Base-by-base conservation (phyloP, 2,888 invertebrate genomes). In the Oasisia sp. region DNA sequence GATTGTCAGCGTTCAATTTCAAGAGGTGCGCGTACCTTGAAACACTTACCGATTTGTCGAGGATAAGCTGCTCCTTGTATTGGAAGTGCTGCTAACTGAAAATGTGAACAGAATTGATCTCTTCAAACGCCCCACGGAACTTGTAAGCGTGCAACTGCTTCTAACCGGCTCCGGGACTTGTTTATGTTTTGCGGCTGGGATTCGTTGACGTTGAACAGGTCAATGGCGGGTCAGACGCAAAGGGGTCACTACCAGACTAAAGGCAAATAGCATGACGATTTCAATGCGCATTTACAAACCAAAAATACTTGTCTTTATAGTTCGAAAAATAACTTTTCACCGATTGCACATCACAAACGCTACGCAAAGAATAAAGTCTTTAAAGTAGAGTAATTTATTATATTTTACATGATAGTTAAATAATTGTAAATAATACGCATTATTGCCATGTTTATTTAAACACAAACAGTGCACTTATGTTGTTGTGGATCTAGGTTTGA, bases 11-110 rank as follows among this genome's bases (percentile, higher is more conserved):
- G 74, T 74, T 74, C 74, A 74, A 74, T n/a, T 74, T 74, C 74
- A 74, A 74, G 74, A 74, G 74, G 74, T 50, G 50, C 74, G 74
- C 74, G 74, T 74, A n/a, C 74, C 74, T 27, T 74, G 74, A 74
- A 74, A 74, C 74, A 74, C 74, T 74, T 74, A 74, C 74, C 74
- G 27, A 74, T 74, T 74, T 74, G 27, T 27, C 74, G 74, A 74
- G 74, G 74, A 74, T 19, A 74, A 19, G 74, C 74, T 74, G 27
- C 74, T 14, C 19, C 27, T 74, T 19, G 74, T 27, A 74, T 74
- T 19, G 74, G 74, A 74, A 74, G 74, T 74, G 74, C 74, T 74
- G 74, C 27, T 74, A 74, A 74, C 74, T 27, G 74, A 74, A 74
- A 74, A 7, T 74, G 27, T 74, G 19, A 14, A 74, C 74, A 74